Evolutionary conservation across 2,888 invertebrate genomes (phyloP), one percentile per base, ranked within the genome.

Genomic region (Chaitophorus viminalis): DNA sequence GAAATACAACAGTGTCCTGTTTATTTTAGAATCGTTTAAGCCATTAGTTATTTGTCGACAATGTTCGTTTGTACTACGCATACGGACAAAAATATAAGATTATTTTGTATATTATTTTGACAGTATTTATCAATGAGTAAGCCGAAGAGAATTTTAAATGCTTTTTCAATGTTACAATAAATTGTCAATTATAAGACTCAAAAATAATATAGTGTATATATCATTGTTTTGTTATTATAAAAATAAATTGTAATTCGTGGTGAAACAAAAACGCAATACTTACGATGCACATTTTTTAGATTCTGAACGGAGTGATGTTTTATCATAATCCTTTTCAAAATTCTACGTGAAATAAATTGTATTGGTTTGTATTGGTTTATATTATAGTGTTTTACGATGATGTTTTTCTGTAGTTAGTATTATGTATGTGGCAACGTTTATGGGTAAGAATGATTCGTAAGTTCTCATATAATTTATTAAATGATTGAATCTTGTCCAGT

Each of bases 31-130:
- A 74, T 60, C 29, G 21, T 75, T 70, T 21, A 52, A 31, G 52
- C 54, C 54, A 82, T 74, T 82, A 82, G 8, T 82, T 75, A 29
- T 75, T 82, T 29, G 17, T 74, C 6, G 18, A 54, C n/a, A 60
- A 75, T 74, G 36, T n/a, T n/a, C n/a, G 36, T 29, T 4, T 60
- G 21, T 60, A 39, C 14, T 46, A 46, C 2, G 21, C 6, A 3
- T 60, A 60, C 6, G 25, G 21, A 25, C 14, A 60, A 60, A 33
- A 74, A n/a, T 60, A 74, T 60, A 36, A 74, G 36, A 74, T 36
- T 39, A 82, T 60, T 54, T 75, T 39, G 29, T 11, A 54, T 36
- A 21, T 29, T 75, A 75, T 75, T 60, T 60, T 74, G 46, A 25
- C 36, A 60, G 18, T 36, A 14, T 60, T 75, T 70, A 65, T 65